Evolutionary conservation across 1,140 invertebrate genomes (phyloP), one percentile per base, ranked within the genome.

Genomic region (Drosophila cardini): DNA sequence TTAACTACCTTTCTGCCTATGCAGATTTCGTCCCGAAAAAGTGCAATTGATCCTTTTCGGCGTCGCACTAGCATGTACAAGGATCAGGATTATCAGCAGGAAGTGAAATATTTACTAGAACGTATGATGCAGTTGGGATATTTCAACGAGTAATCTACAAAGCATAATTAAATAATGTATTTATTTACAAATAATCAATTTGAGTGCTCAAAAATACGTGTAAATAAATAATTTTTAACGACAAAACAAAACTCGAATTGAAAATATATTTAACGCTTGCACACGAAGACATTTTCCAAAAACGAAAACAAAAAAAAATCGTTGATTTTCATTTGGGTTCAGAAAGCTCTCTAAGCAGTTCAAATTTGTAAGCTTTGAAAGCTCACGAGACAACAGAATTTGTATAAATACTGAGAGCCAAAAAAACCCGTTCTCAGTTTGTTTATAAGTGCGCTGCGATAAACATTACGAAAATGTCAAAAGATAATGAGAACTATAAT

Each of bases 31-130:
- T 5, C 58, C 8, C 15, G 67, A 2, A 70, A 70, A 5, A 70
- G 62, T 30, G 67, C 67, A 0, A 36, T 56, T 42, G 68, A 71
- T 38, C 61, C 68, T 0, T 50, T 64, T 4, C 50, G 68, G 2
- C 42, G 67, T 1, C 48, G 67, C 10, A 62, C 58, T 0, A 70
- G 58, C 36, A 62, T 70, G 60, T 71, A 64, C 11, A 71, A 71
- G 34, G 60, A 64, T 42, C 11, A 50, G 36, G 61, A 63, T 30
- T 71, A 57, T n/a, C 68, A 71, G 34, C 21, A 30, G n/a, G 60
- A 71, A 38, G 68, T 64, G 9, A 42, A 48, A 34, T 71, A 56
- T 32, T 7, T 64, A 9, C 10, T 71, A 34, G 21, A 56, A 4
- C 60, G 50, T 0, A 70, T 71, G 56, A 0, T 18, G 4, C 3